Conservation (phyloP, 2,797 vertebrate species). For the Gymnothorax reevesii region DNA sequence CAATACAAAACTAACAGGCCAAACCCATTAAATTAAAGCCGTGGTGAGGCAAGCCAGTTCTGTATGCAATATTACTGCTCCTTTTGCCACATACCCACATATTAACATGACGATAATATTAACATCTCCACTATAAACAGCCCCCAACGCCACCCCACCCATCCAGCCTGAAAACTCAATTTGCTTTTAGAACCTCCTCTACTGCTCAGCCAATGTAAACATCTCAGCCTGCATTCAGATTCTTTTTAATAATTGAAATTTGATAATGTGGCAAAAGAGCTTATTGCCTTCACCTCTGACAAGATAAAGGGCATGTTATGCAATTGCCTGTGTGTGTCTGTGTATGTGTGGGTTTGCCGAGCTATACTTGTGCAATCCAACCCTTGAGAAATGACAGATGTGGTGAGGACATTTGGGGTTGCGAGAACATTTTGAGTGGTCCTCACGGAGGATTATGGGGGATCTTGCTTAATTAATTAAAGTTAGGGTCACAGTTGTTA, state of each 20-base stretch:
- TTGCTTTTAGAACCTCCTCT: slow-evolving; percentile 28
- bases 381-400: no score
- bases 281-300: slow-evolving; percentile 48
- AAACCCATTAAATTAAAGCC: slow-evolving; percentile 11
- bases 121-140: slow-evolving; percentile 20
- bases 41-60: not conserved
- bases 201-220: slow-evolving; percentile 52
- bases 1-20: not conserved
- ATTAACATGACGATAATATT: slow-evolving; percentile 7
- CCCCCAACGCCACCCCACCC: not conserved
- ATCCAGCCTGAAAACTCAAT: slow-evolving; percentile 46
- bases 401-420: no score
- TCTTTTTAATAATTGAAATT: slow-evolving; percentile 59
- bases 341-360: not conserved
- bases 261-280: slow-evolving; percentile 56
- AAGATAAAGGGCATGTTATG: not conserved
- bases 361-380: no score
- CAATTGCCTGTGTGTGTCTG: not conserved
- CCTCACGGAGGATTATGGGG: no score
- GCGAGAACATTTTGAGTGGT: no score
- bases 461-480: no score
- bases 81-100: not conserved
- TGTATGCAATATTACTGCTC: not conserved
- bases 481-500: no score
- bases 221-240: slow-evolving; percentile 21